Evolutionary conservation across 2,797 vertebrate species (phyloP), one percentile per base, ranked within the genome.

Genomic region (Sebastes hubbsi): DNA sequence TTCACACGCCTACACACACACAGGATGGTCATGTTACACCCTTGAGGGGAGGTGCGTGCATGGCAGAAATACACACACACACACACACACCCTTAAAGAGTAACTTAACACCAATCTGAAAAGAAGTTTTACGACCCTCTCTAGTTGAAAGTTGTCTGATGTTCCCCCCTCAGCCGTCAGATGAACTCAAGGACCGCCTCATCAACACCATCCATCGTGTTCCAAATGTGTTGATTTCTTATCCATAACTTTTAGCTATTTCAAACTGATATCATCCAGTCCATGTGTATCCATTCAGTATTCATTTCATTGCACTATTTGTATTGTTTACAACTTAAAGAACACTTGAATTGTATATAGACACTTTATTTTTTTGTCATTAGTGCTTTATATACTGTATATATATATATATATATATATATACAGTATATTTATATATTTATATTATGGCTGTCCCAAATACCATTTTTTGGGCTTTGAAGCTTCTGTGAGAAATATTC

Each of bases 1-100:
- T 83, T 85, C 74, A 69, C 72, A 78, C 87, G 61, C 82, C 78
- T 80, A 77, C 82, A 77, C 46, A 25, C 67, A 68, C 8, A 67
- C 66, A 72, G 22, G 62, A 69, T 55, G 78, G 74, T 93, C 81
- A 81, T 5, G 69, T 91, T 90, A 89, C 89, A 76, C 78, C 88
- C 88, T 62, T 4, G 38, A 83, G 89, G 65, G 55, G 65, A 82
- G 78, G 68, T 81, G 79, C 78, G 78, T 20, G 29, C 55, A 34
- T 12, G 32, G 58, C n/a, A 36, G 12, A 80, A 55, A 76, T 0
- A 68, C 42, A 18, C 69, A 30, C 29, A 20, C 38, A 8, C 58
- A 32, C 68, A 36, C 30, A 8, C 58, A 32, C 27, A 16, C 62
- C 2, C 16, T 52, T n/a, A 52, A 52, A 52, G 49, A 63, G 70